A percentile compares a stretch with the other conserved stretches of the same genome.
These are phyloP conservation scores for Ptychadena robeensis DNA, from an alignment of 2,797 vertebrate genomes.

Conservation along the genomic window DNA sequence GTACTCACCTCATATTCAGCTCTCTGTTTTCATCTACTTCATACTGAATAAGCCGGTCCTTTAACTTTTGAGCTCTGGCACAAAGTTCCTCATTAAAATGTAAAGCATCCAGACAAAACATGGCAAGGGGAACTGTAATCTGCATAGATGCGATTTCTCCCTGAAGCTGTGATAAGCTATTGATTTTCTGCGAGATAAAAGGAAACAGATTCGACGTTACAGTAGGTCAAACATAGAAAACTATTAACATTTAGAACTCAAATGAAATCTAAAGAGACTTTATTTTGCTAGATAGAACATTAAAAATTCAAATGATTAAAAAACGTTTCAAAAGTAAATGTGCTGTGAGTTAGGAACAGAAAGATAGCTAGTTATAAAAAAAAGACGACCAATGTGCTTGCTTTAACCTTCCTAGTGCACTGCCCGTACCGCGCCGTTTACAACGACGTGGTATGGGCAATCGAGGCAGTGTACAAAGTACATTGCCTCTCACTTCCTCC, in stretches of 20 bases:
- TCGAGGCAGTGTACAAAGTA: too few relatives aligned
- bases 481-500: too few relatives aligned
- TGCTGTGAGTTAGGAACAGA: too few relatives aligned
- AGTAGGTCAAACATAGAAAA: not conserved
- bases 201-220: not conserved
- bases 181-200: slow-evolving; percentile 79
- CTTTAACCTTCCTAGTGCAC: too few relatives aligned
- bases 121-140: slow-evolving; percentile 81
- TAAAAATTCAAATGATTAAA: too few relatives aligned
- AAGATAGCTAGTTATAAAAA: too few relatives aligned
- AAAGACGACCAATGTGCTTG: too few relatives aligned
- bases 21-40: slow-evolving; percentile 82
- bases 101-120: slow-evolving; percentile 85
- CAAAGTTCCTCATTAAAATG: slow-evolving; percentile 84
- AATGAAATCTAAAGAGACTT: not conserved
- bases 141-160: slow-evolving; percentile 82
- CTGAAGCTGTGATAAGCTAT: slow-evolving; percentile 74
- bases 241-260: not conserved
- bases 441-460: too few relatives aligned
- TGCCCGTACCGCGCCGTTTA: too few relatives aligned
- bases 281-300: not conserved
- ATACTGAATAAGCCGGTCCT: slow-evolving; percentile 78
- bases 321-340: not conserved
- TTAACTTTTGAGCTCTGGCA: slow-evolving; percentile 75
- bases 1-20: slow-evolving; percentile 80